phyloP scores from a whole-genome alignment of 1,140 invertebrate genomes.

The Steinernema feltiae region DNA sequence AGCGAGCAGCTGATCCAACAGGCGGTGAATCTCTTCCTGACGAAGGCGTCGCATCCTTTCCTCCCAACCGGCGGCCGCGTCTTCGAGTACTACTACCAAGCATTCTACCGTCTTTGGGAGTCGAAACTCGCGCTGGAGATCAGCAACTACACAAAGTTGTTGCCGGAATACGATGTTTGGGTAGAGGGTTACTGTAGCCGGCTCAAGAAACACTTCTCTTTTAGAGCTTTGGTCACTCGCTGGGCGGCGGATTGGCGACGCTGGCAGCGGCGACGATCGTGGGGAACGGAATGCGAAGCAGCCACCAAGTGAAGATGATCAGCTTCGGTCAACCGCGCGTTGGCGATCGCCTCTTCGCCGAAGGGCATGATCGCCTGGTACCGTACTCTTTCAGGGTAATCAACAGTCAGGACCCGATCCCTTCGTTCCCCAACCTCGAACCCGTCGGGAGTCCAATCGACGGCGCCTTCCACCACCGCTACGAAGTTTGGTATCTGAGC shows the following conservation, averaged over 20 bases:
- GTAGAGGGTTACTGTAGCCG: conserved; percentile 5
- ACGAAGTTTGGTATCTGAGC: conserved; percentile 28
- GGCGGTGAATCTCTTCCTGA: conserved; percentile 22
- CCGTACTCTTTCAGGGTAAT: conserved; percentile 22
- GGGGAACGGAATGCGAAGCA: background rate
- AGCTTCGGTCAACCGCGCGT: conserved; percentile 27
- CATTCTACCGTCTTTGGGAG: conserved; percentile 24
- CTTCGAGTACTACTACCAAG: conserved; percentile 23
- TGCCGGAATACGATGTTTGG: conserved; percentile 2
- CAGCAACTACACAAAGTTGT: background rate
- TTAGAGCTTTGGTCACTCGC: conserved; percentile 24
- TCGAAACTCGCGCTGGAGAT: conserved; percentile 17
- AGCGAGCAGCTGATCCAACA: conserved; percentile 22
- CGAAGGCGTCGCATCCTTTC: conserved; percentile 14
- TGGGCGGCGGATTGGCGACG: conserved; percentile 25
- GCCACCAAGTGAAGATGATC: conserved; percentile 15
- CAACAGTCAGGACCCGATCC: conserved; percentile 26
- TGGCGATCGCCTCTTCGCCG: conserved; percentile 23
- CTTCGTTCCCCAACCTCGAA: conserved; percentile 18
- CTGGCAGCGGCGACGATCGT: conserved; percentile 23
- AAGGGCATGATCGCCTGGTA: conserved; percentile 22
- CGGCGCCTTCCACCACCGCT: conserved; percentile 25
- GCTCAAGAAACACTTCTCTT: background rate
- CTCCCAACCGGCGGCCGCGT: conserved; percentile 22
- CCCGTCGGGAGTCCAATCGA: background rate